A percentile compares a stretch with the other conserved stretches of the same genome.
phyloP scores from a whole-genome alignment of 2,113 vertebrate species.

The Seriola dumerili region DNA sequence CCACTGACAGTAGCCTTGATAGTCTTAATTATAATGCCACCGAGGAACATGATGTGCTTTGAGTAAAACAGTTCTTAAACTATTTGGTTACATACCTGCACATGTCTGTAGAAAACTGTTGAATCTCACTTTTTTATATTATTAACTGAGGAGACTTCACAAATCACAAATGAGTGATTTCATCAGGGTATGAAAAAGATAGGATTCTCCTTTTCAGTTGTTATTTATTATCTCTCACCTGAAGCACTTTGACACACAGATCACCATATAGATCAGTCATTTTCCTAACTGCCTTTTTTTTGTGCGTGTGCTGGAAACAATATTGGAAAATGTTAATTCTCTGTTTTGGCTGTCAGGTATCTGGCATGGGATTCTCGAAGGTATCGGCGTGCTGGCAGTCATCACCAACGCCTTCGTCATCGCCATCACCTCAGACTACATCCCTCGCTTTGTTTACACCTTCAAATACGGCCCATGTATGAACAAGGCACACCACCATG shows the following conservation, averaged over 20 bases:
- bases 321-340: neutral
- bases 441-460: conserved; percentile 97
- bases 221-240: neutral
- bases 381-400: conserved; percentile 96
- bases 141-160: neutral
- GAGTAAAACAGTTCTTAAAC: neutral
- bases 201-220: neutral
- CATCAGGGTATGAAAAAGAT: neutral
- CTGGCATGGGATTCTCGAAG: conserved; percentile 98
- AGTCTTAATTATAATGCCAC: neutral
- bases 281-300: neutral
- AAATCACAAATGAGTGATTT: neutral
- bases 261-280: neutral
- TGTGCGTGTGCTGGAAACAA: neutral
- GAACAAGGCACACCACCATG: conserved; percentile 88
- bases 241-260: neutral
- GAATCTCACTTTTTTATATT: neutral
- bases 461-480: conserved; percentile 97
- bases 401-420: conserved; percentile 99
- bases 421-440: conserved; percentile 98
- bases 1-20: neutral
- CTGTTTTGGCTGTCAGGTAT: conserved; percentile 86
- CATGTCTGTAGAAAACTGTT: neutral
- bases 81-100: neutral
- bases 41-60: neutral